These are phyloP conservation scores for Fragum whitleyi DNA, from an alignment of 2,888 invertebrate genomes.

Conservation along the genomic window DNA sequence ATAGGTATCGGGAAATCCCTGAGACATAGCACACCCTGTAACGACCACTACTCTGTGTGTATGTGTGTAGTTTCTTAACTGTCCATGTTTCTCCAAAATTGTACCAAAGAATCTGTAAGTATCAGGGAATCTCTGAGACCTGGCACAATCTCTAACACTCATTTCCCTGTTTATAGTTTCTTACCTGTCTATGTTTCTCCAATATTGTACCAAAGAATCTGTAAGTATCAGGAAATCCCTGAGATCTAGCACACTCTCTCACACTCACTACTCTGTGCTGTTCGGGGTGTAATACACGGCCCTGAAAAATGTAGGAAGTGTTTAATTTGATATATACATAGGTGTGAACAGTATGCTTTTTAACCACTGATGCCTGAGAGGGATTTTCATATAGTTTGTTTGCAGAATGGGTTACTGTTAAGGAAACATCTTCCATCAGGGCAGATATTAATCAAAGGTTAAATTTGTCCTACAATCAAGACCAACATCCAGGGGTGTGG, in stretches of 20 bases:
- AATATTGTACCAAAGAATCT: constrained; percentile 91
- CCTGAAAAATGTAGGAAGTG: constrained; percentile 83
- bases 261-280: constrained; percentile 92
- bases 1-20: no score
- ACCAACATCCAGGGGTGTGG: no score
- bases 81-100: constrained; percentile 92
- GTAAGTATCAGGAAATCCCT: constrained; percentile 93
- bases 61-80: constrained; percentile 86
- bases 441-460: no score
- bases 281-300: constrained; percentile 93
- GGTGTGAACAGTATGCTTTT: no score
- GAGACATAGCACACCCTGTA: no score
- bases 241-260: constrained; percentile 94
- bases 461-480: no score
- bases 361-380: no score
- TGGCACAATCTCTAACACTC: constrained; percentile 94
- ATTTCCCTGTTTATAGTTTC: constrained; percentile 88
- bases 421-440: no score
- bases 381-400: no score
- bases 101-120: constrained; percentile 91
- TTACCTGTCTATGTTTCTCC: constrained; percentile 92
- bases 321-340: neutral
- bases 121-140: constrained; percentile 94
- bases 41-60: no score
- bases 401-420: no score